These are phyloP conservation scores for Scaptomyza caliginosa DNA, from an alignment of 2,888 invertebrate species.

Conservation along the genomic window DNA sequence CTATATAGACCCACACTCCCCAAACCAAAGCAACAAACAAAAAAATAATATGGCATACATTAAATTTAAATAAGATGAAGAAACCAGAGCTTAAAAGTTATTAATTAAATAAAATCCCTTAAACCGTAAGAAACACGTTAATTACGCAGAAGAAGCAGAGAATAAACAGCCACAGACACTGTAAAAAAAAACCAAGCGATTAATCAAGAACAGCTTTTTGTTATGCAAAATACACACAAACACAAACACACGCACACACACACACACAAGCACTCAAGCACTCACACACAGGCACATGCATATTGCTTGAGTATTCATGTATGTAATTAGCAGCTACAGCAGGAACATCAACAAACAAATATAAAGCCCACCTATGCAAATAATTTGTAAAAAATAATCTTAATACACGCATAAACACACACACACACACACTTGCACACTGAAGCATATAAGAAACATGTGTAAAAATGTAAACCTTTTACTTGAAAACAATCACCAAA, in stretches of 20 bases:
- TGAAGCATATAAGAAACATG: slow-evolving; percentile 27
- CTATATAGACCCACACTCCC: slow-evolving; percentile 39
- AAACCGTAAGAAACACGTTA: slow-evolving; percentile 56
- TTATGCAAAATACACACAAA: slow-evolving; percentile 48
- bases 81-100: slow-evolving; percentile 75
- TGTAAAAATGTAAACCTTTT: slow-evolving; percentile 51
- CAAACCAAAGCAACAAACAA: slow-evolving; percentile 33
- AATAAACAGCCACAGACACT: slow-evolving; percentile 60
- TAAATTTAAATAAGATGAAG: slow-evolving; percentile 61
- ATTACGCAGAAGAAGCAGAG: slow-evolving; percentile 46
- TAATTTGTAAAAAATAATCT: slow-evolving; percentile 73
- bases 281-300: slow-evolving; percentile 40
- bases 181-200: slow-evolving; percentile 66
- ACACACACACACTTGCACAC: slow-evolving; percentile 16
- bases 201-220: slow-evolving; percentile 63
- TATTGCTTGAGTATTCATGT: slow-evolving; percentile 61
- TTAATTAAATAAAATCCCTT: slow-evolving; percentile 52
- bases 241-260: slow-evolving; percentile 19
- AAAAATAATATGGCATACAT: slow-evolving; percentile 64
- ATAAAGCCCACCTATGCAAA: slow-evolving; percentile 77
- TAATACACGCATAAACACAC: slow-evolving; percentile 41
- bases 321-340: slow-evolving; percentile 51
- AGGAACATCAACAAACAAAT: slow-evolving; percentile 68
- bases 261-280: slow-evolving; percentile 23
- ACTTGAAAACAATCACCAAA: slow-evolving; percentile 27